A percentile compares a stretch with the other conserved stretches of the same genome.
phyloP scores from a whole-genome alignment of 1,140 invertebrate species.

The Chironomus striatipennis region DNA sequence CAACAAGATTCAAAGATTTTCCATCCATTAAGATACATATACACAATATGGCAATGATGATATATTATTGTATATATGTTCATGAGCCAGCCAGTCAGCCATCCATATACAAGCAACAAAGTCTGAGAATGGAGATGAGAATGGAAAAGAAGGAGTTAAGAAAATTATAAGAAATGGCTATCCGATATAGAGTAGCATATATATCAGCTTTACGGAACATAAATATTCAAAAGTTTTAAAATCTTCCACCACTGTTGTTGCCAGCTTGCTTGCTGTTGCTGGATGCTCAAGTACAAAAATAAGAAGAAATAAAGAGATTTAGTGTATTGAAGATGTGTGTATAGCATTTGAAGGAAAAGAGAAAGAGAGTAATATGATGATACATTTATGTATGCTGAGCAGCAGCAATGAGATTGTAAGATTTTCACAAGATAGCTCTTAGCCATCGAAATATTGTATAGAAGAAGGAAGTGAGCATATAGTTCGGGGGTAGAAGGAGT shows the following conservation, averaged over 20 bases:
- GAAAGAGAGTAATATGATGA: not conserved
- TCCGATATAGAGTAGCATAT: not conserved
- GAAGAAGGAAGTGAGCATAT: not conserved
- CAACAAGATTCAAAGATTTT: not conserved
- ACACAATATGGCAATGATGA: no score
- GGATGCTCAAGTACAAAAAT: no score
- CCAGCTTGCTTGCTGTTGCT: not conserved
- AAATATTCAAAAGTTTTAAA: no score
- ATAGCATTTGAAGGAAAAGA: no score
- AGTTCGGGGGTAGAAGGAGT: not conserved
- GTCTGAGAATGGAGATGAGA: not conserved
- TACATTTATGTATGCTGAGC: conserved; percentile 16
- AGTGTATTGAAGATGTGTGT: no score
- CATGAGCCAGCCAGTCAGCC: not conserved
- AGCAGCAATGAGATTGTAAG: conserved; percentile 20
- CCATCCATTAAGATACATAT: no score
- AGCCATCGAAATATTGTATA: conserved; percentile 2
- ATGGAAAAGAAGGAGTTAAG: not conserved
- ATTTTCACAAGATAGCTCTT: conserved; percentile 21
- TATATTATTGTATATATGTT: no score
- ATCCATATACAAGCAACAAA: no score
- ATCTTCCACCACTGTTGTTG: not conserved
- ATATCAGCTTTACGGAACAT: no score
- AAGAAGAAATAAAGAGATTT: no score
- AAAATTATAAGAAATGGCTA: conserved; percentile 11